These are phyloP conservation scores for Eutrigla gurnardus DNA, from an alignment of 2,797 vertebrate genomes.

Conservation along the genomic window DNA sequence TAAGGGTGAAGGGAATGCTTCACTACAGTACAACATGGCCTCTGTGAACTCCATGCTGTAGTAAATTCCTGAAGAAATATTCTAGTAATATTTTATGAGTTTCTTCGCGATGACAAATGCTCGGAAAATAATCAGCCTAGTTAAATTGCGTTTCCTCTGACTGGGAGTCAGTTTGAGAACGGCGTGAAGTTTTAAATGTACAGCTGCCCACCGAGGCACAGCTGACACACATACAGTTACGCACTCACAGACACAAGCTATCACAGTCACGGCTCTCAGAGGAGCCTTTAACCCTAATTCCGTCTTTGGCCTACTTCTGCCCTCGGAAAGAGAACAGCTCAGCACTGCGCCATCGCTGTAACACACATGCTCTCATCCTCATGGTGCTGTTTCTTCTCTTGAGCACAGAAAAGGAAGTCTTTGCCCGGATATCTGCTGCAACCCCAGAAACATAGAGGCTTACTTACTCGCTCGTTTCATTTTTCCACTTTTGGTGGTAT, in stretches of 20 bases:
- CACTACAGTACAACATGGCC: not conserved
- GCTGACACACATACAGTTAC: slow-evolving; percentile 42
- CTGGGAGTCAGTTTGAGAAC: slow-evolving; percentile 14
- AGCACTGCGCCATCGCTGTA: slow-evolving; percentile 22
- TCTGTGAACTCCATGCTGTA: not conserved
- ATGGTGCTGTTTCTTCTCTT: not conserved
- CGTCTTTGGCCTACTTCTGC: slow-evolving; percentile 73
- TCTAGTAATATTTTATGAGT: not conserved
- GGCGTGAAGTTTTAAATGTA: slow-evolving; percentile 39
- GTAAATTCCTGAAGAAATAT: not conserved
- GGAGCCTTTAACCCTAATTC: slow-evolving; percentile 78
- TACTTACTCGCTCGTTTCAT: not conserved
- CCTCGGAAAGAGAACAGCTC: slow-evolving; percentile 56
- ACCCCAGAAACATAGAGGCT: not conserved
- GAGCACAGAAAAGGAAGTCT: not conserved
- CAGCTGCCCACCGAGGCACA: slow-evolving; percentile 14
- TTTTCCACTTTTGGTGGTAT: not conserved
- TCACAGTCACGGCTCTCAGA: slow-evolving; percentile 63
- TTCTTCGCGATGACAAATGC: not conserved
- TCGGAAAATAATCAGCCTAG: slow-evolving; percentile 14
- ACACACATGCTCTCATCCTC: slow-evolving; percentile 1
- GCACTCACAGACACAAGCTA: slow-evolving; percentile 34
- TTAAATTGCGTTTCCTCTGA: not conserved
- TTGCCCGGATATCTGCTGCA: not conserved
- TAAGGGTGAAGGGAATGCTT: slow-evolving; percentile 7